Evolutionary conservation across 2,888 invertebrate genomes (phyloP).

Genomic region (Argyra leucocephala): DNA sequence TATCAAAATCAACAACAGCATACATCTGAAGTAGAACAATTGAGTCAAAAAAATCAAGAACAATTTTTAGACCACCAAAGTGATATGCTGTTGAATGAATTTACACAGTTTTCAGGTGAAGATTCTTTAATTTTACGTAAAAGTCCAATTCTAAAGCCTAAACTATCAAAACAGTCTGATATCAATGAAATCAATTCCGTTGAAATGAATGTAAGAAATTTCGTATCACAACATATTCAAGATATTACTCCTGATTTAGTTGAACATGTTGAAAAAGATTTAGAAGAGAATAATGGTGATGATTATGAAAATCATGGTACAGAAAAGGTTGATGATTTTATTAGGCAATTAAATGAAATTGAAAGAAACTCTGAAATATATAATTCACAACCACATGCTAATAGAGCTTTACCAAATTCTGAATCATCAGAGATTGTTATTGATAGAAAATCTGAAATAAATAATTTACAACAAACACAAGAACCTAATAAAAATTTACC

Average conservation of each 20-base stretch:
- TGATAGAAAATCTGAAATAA: too few species aligned
- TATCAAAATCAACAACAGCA: not conserved
- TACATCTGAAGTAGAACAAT: not conserved
- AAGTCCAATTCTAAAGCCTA: conserved; percentile 37
- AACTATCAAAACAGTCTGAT: conserved; percentile 21
- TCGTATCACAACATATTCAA: conserved; percentile 43
- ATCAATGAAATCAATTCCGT: conserved; percentile 23
- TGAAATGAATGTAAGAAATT: conserved; percentile 37
- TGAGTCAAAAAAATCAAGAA: conserved; percentile 23
- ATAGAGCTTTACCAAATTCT: too few species aligned
- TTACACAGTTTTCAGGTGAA: conserved; percentile 27
- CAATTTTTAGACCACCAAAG: conserved; percentile 32
- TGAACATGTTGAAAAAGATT: conserved; percentile 40
- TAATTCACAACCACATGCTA: too few species aligned
- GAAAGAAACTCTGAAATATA: not conserved
- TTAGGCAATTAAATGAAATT: not conserved
- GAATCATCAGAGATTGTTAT: too few species aligned
- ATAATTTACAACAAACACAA: too few species aligned
- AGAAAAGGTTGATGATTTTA: not conserved
- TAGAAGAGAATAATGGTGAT: conserved; percentile 29
- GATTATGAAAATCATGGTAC: conserved; percentile 11
- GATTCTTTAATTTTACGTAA: conserved; percentile 39
- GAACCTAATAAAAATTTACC: too few species aligned
- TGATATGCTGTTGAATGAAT: conserved; percentile 25
- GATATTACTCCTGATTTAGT: conserved; percentile 42